phyloP scores from a whole-genome alignment of 2,113 vertebrate species.

The Lontra canadensis region DNA sequence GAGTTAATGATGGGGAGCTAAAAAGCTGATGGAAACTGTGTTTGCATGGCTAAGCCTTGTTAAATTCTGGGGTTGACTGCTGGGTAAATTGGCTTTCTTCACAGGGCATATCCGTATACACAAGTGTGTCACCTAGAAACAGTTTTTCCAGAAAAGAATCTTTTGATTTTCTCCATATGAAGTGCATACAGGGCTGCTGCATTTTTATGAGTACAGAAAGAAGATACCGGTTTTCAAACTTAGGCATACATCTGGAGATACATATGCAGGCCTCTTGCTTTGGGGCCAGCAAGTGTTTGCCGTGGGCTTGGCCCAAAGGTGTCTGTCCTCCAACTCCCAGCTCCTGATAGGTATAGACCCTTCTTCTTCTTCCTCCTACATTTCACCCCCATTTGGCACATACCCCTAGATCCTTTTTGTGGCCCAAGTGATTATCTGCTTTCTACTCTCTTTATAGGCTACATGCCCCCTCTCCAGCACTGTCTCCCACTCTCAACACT shows the following conservation, averaged over 20 bases:
- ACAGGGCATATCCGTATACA: background rate
- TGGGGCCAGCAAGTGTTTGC: background rate
- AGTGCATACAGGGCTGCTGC: background rate
- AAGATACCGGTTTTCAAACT: background rate
- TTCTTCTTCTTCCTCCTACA: background rate
- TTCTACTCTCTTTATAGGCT: background rate
- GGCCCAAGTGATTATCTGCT: background rate
- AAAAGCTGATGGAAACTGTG: background rate
- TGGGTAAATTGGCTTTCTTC: background rate
- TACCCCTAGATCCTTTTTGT: background rate
- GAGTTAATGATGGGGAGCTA: background rate
- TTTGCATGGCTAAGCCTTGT: background rate
- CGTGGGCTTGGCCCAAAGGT: background rate
- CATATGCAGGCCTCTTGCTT: background rate
- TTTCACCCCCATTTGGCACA: background rate
- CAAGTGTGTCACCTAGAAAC: background rate
- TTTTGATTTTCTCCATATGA: background rate
- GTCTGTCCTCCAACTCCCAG: background rate
- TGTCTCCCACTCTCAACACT: background rate
- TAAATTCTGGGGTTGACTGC: background rate
- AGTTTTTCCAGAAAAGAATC: slow-evolving; percentile 7
- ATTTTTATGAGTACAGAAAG: background rate
- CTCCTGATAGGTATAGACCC: background rate
- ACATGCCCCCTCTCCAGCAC: background rate
- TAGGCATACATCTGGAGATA: background rate